A percentile compares a stretch with the other conserved stretches of the same genome.
Evolutionary conservation across 2,797 vertebrate species (phyloP).

Genomic region (Neosalanx taihuensis): DNA sequence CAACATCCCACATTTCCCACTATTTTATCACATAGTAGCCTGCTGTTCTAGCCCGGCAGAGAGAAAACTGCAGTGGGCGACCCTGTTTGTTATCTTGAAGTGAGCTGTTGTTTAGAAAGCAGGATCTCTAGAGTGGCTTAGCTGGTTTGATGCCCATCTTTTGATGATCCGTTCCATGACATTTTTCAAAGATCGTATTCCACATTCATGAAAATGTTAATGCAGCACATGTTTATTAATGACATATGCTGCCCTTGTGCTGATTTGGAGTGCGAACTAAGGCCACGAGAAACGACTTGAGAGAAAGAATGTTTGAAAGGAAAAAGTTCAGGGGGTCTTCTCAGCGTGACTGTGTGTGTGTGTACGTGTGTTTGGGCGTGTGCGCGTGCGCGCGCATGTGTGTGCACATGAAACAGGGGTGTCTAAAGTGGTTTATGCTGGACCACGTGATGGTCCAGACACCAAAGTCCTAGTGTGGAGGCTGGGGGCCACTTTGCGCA

Average conservation of each 20-base stretch:
- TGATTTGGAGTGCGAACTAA: not conserved
- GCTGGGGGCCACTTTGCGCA: too few species aligned
- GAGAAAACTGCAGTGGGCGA: not conserved
- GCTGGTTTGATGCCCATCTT: not conserved
- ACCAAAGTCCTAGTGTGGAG: too few species aligned
- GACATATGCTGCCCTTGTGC: not conserved
- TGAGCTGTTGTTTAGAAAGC: not conserved
- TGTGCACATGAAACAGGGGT: not conserved
- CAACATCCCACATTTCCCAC: too few species aligned
- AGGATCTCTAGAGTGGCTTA: not conserved
- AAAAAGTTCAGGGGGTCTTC: not conserved
- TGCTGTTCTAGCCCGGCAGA: too few species aligned
- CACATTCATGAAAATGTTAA: conserved; percentile 3
- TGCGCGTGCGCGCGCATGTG: conserved; percentile 1
- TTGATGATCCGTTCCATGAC: conserved; percentile 6
- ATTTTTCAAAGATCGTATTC: conserved; percentile 3
- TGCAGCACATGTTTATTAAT: not conserved
- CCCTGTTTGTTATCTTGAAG: not conserved
- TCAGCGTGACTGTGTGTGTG: not conserved
- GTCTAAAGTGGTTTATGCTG: too few species aligned
- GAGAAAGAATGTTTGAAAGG: not conserved
- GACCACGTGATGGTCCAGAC: too few species aligned
- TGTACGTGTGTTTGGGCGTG: conserved; percentile 7
- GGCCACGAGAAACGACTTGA: not conserved
- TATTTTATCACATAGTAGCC: too few species aligned